These are phyloP conservation scores for Lasioglossum villosulum DNA, from an alignment of 2,888 invertebrate species.

Conservation along the genomic window DNA sequence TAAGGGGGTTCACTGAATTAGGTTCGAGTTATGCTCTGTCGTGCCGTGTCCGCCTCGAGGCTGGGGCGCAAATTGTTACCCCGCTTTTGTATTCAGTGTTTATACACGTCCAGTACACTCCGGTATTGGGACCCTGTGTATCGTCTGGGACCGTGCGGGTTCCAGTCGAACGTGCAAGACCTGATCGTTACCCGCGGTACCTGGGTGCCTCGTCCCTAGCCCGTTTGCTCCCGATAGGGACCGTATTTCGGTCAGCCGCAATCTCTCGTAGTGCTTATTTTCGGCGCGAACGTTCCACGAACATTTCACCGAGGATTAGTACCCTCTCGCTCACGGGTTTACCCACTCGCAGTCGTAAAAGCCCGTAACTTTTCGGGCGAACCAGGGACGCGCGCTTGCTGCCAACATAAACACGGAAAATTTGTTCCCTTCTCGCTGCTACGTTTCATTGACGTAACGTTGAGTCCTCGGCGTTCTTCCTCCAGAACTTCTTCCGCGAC, in stretches of 20 bases:
- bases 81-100: too few relatives aligned
- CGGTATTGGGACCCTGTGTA: too few relatives aligned
- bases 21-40: too few relatives aligned
- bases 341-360: slow-evolving; percentile 54
- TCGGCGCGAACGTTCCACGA: slow-evolving; percentile 50
- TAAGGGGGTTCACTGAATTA: too few relatives aligned
- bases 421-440: slow-evolving; percentile 44
- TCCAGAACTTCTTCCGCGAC: neutral
- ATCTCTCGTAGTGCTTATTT: slow-evolving; percentile 73
- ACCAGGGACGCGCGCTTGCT: slow-evolving; percentile 14
- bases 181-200: too few relatives aligned
- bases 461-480: neutral
- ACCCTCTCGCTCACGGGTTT: slow-evolving; percentile 38
- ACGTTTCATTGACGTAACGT: neutral
- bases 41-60: too few relatives aligned
- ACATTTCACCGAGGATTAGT: slow-evolving; percentile 51
- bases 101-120: too few relatives aligned
- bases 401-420: slow-evolving; percentile 67
- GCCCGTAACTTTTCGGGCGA: slow-evolving; percentile 25
- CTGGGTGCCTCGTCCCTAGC: neutral
- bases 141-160: too few relatives aligned
- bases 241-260: slow-evolving; percentile 53
- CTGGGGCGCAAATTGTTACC: too few relatives aligned
- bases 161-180: too few relatives aligned
- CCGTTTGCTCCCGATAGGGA: slow-evolving; percentile 46